Base-by-base conservation (phyloP, 2,113 vertebrate genomes). In the Pedetes capensis region DNA sequence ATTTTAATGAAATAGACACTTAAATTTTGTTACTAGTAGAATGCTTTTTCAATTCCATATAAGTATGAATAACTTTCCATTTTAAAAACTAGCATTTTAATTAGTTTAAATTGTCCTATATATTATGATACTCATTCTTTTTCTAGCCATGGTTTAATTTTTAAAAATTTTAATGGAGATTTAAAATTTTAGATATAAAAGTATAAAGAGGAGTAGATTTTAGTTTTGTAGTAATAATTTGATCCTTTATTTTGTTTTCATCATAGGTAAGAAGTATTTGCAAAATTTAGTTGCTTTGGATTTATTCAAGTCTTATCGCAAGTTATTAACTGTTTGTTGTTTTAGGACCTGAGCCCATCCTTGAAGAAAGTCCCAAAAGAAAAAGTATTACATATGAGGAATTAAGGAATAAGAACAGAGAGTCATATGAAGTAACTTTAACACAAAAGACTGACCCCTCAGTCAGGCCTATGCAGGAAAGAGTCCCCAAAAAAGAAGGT, bases 381-480 rank as follows among this genome's bases (percentile, higher is more conserved):
- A 99, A 98, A 97, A 95, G 92, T 55, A 34, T 99, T 95, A 98
- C 98, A 2, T 99, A 99, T 11, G 98, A 98, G 79, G 98, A 99
- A 96, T 97, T 99, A 95, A 98, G 98, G 96, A 98, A 97, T 97
- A 98, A 98, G 96, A 98, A 99, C 97, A 98, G 98, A 94, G 98
- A 98, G 81, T 95, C 97, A 6, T 98, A 98, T 0, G 98, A 98
- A 20, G 97, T 98, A 57, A 97, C 98, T 96, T 92, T 74, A 91
- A 94, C 98, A 92, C 98, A 98, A 97, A 98, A 98, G 97, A 78
- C 97, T 95, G 98, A 98, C 76, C 72, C 97, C 95, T 96, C 98
- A 97, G 96, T 95, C 94, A 98, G 96, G 87, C 96, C 98, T 94
- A 27, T 98, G 76, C 97, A 98, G 96, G 98, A 98, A 87, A 98